phyloP scores from a whole-genome alignment of 2,888 invertebrate species.

The Spilarctia lutea region DNA sequence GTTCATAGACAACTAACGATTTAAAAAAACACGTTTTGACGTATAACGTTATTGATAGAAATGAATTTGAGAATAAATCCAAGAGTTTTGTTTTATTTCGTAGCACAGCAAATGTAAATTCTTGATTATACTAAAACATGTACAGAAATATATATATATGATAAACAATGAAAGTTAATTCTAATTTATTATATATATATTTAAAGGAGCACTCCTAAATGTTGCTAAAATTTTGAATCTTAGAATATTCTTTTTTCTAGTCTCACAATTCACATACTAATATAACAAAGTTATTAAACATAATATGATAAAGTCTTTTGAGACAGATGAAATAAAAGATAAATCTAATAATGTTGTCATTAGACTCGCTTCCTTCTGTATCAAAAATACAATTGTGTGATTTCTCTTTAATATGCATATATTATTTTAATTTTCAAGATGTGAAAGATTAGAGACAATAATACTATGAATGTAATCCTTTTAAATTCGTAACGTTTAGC shows the following conservation, averaged over 20 bases:
- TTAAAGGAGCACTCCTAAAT: not conserved
- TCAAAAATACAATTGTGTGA: not conserved
- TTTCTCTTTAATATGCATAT: not conserved
- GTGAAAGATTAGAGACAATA: not conserved
- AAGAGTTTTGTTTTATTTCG: not conserved
- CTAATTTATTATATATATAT: too few relatives aligned
- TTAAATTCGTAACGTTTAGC: slow-evolving; percentile 10
- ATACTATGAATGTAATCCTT: slow-evolving; percentile 7
- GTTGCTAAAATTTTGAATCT: not conserved
- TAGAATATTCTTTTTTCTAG: not conserved
- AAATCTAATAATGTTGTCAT: not conserved
- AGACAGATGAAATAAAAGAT: not conserved
- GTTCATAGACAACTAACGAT: not conserved
- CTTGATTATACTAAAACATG: not conserved
- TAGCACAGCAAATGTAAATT: not conserved
- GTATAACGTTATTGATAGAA: too few relatives aligned
- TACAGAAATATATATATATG: not conserved
- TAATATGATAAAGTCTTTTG: not conserved
- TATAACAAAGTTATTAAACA: not conserved
- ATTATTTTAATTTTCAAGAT: not conserved
- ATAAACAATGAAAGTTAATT: not conserved
- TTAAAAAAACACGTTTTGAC: too few relatives aligned
- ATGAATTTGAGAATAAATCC: not conserved
- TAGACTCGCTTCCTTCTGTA: not conserved
- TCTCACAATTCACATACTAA: too few relatives aligned